Evolutionary conservation across 1,140 invertebrate species (phyloP).

Genomic region (Cyphomyrmex costatus): DNA sequence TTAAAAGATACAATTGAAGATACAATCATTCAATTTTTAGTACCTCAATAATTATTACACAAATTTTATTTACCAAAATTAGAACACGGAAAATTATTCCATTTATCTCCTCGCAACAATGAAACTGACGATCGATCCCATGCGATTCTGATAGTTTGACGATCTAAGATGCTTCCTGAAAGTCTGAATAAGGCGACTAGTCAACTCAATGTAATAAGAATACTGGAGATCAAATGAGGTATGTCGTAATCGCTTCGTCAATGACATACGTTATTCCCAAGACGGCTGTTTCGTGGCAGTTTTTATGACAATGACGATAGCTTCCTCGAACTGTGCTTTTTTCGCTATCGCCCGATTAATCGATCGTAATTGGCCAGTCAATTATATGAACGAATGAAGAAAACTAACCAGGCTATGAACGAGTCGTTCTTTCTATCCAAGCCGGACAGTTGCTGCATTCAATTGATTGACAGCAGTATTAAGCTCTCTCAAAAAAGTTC

Average conservation of each 20-base stretch:
- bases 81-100: not conserved
- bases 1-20: not conserved
- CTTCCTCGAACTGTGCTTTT: slow-evolving; percentile 35
- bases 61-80: not conserved
- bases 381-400: slow-evolving; percentile 50
- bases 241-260: not conserved
- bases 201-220: slow-evolving; percentile 13
- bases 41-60: slow-evolving; percentile 1
- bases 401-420: slow-evolving; percentile 40
- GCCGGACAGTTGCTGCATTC: slow-evolving; percentile 1
- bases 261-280: slow-evolving; percentile 58
- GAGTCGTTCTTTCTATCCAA: slow-evolving; percentile 42
- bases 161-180: slow-evolving; percentile 56
- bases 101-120: not conserved
- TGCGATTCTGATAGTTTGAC: not conserved
- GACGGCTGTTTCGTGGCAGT: slow-evolving; percentile 44
- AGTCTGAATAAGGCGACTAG: slow-evolving; percentile 69
- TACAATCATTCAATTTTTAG: not conserved
- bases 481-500: not conserved
- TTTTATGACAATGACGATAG: slow-evolving; percentile 20
- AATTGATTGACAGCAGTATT: not conserved
- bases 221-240: slow-evolving; percentile 34
- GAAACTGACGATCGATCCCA: not conserved
- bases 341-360: slow-evolving; percentile 63
- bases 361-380: slow-evolving; percentile 63